Base-by-base conservation (phyloP, 2,888 invertebrate genomes). In the Dicranocentrus wangi region DNA sequence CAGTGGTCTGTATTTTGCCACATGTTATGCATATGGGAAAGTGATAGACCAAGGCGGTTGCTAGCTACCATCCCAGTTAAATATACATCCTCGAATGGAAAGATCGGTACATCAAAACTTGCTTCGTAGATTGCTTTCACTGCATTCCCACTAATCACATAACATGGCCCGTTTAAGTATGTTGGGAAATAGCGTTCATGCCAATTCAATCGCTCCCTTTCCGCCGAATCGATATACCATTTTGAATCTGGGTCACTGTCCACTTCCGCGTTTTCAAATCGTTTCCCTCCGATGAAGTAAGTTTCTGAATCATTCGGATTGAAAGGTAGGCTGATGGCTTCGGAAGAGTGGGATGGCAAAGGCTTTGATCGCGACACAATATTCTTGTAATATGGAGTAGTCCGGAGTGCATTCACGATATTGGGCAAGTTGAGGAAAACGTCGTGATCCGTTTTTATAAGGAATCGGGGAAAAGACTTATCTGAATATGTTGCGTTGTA, bases 51-150 rank as follows among this genome's bases (percentile, higher is more conserved):
- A 8, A 82, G 69, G 2, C 61, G 13, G n/a, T 72, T 39, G 25
- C 66, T 55, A 1, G 76, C 80, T 10, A 82, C 55, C 51, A 82
- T 65, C n/a, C 82, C 82, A 1, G 75, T 51, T 3, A 82, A 15
- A 21, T 80, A 82, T 8, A 82, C 82, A 43, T 82, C 82, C 58
- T 82, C 82, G 43, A 82, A 80, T 8, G 79, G 82, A 27, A 65
- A 76, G 10, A 82, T 66, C 3, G 82, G 80, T 13, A 80, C 76
- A 17, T 32, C 55, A 28, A 82, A 80, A 55, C 80, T 80, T 1
- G 69, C 23, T 17, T 66, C 65, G n/a, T 80, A 82, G 28, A 82
- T 53, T 3, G 19, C 3, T 5, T 25, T 28, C 25, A 82, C 72
- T 27, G 72, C 51, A 60, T 70, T 70, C 43, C 76, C 79, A 39